A percentile compares a stretch with the other conserved stretches of the same genome.
Evolutionary conservation across 2,888 invertebrate genomes (phyloP).

Genomic region (Drosophila borborema): DNA sequence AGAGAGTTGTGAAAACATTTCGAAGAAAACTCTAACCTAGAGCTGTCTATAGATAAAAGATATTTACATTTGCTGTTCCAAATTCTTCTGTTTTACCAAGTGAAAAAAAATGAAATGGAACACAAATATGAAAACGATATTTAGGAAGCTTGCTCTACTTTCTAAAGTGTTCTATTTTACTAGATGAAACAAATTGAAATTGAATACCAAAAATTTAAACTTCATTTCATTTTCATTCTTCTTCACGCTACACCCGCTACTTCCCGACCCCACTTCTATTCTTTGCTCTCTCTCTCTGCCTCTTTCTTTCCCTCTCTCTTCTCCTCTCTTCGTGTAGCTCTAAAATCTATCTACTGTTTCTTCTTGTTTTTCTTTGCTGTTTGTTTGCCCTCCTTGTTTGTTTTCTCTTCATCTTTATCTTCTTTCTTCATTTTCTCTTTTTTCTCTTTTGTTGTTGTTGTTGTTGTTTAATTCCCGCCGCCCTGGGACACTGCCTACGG

Average conservation of each 20-base stretch:
- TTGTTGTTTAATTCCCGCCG: not conserved
- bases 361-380: not conserved
- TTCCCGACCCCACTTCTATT: too few species aligned
- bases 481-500: conserved; percentile 15
- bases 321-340: not conserved
- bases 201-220: not conserved
- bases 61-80: not conserved
- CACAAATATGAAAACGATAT: not conserved
- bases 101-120: conserved; percentile 4
- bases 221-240: too few species aligned
- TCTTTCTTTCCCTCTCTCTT: not conserved
- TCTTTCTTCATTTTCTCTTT: not conserved
- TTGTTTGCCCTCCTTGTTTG: not conserved
- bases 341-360: too few species aligned
- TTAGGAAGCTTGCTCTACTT: not conserved
- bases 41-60: too few species aligned
- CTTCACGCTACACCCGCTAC: too few species aligned
- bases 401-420: too few species aligned
- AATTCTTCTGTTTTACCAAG: not conserved
- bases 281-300: too few species aligned
- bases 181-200: not conserved
- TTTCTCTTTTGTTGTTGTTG: not conserved
- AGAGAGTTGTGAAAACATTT: not conserved
- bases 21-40: too few species aligned
- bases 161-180: too few species aligned